phyloP scores from a whole-genome alignment of 2,113 vertebrate species.

The Psammodynastes pulverulentus region DNA sequence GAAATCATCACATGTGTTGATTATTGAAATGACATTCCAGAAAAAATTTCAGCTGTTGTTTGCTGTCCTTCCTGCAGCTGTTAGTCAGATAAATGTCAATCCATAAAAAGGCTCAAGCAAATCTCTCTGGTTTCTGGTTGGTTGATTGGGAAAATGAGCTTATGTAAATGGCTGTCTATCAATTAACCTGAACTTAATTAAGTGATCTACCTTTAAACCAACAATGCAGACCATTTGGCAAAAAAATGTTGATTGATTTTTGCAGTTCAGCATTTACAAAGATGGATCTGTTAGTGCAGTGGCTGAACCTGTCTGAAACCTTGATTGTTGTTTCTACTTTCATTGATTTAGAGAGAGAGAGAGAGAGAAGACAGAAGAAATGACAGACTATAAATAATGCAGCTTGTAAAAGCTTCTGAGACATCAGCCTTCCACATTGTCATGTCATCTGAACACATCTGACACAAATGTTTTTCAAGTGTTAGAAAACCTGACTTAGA shows the following conservation, averaged over 20 bases:
- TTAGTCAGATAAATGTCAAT: neutral
- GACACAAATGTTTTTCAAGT: slow-evolving; percentile 42
- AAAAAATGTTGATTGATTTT: neutral
- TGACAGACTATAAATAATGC: slow-evolving; percentile 28
- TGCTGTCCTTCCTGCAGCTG: neutral
- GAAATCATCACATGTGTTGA: neutral
- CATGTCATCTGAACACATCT: slow-evolving; percentile 25
- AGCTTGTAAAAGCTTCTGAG: slow-evolving; percentile 39
- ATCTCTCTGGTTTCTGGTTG: neutral
- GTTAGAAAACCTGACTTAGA: slow-evolving; percentile 28
- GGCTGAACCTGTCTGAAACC: slow-evolving; percentile 11
- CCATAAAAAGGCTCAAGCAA: neutral
- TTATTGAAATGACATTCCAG: neutral
- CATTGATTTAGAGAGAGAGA: neutral
- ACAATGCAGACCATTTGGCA: neutral
- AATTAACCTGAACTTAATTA: slow-evolving; percentile 10
- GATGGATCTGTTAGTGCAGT: slow-evolving; percentile 27
- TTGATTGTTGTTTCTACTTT: slow-evolving; percentile 14
- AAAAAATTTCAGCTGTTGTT: neutral
- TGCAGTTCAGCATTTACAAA: slow-evolving; percentile 20
- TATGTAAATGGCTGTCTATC: neutral
- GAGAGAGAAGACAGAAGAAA: neutral
- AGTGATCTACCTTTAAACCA: slow-evolving; percentile 16
- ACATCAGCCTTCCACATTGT: slow-evolving; percentile 28
- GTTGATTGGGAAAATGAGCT: fast-evolving